Evolutionary conservation across 2,888 invertebrate species (phyloP), one percentile per base, ranked within the genome.

Genomic region (Nebria brevicollis): DNA sequence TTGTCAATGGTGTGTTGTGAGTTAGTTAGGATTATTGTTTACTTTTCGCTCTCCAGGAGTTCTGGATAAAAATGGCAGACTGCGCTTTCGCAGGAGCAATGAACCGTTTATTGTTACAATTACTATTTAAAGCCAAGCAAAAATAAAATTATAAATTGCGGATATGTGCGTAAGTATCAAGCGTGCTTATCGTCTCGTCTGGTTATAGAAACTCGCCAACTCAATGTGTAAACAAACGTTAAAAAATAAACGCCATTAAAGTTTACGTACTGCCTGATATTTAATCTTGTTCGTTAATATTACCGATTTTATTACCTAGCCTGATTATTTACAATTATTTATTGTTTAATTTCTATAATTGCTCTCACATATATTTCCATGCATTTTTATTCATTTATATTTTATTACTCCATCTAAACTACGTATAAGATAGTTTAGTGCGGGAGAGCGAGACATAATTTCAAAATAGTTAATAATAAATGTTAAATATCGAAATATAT

Each of bases 101-200:
- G 79, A 79, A 79, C 79, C 74, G 34, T 74, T 79, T 79, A 79
- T 79, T 79, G 79, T 79, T 79, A 79, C 79, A 79, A 79, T 79
- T 79, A 79, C 79, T 79, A 79, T 79, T 79, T 79, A 74, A 74
- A 79, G 79, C 79, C 79, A 68, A 54, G 79, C 54, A 43, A 74
- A 54, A 75, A 79, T 79, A 79, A 79, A 79, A 79, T 75, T 68
- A 79, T 75, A 75, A 74, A 64, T 34, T 66, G 34, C 20, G 70
- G 20, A 70, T 70, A 25, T 70, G 34, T 34, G 70, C 26, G 66
- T 20, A 77, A 65, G 78, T 73, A 74, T 78, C 66, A 66, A 73
- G 74, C 72, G 25, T 25, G 68, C 54, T 54, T 54, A 54, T 54
- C 54, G 54, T 54, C 54, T 54, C 54, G 54, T 54, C 54, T 54